Evolutionary conservation across 2,113 vertebrate genomes (phyloP), one percentile per base, ranked within the genome.

Genomic region (Nematolebias whitei): DNA sequence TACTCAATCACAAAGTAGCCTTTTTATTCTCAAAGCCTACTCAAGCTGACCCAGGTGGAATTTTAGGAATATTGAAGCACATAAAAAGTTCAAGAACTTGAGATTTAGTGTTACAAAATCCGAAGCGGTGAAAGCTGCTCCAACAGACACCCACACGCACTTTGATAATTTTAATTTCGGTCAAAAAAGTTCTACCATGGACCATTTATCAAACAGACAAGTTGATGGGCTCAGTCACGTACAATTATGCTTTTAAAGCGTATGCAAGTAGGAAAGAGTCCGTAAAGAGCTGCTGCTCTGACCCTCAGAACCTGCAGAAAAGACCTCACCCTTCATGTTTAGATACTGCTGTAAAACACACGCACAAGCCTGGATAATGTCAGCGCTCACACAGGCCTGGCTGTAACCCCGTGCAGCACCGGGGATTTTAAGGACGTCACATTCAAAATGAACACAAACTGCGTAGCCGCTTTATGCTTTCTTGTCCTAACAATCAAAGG

Each of bases 261-360:
- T n/a, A 20, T 54, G 22, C 4, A 9, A 56, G 18, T 38, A 38
- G 59, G n/a, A 69, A 53, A 12, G 50, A 18, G 5, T 61, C 20
- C 59, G 48, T 44, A 39, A 18, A 19, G 18, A 41, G 2, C 44
- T 41, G 55, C 23, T 7, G 45, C 67, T 88, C 88, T 91, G 92
- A 90, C 92, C 89, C 79, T 83, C 90, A 86, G 91, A 90, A 84
- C 90, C 83, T 78, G 84, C 92, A 86, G 90, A 90, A 91, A 72
- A 56, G 24, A 68, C 29, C 81, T 88, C 86, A 59, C 68, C 88
- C 91, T 91, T 92, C 92, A 90, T 92, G 91, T 89, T 74, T 11
- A 3, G 44, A 87, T 80, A 0, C 4, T 41, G 83, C 85, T 88
- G 86, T 94, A 93, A 94, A 95, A 94, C 85, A 88, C 93, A 8